A percentile compares a stretch with the other conserved stretches of the same genome.
Evolutionary conservation across 2,888 invertebrate genomes (phyloP).

Genomic region (Tineola bisselliella): DNA sequence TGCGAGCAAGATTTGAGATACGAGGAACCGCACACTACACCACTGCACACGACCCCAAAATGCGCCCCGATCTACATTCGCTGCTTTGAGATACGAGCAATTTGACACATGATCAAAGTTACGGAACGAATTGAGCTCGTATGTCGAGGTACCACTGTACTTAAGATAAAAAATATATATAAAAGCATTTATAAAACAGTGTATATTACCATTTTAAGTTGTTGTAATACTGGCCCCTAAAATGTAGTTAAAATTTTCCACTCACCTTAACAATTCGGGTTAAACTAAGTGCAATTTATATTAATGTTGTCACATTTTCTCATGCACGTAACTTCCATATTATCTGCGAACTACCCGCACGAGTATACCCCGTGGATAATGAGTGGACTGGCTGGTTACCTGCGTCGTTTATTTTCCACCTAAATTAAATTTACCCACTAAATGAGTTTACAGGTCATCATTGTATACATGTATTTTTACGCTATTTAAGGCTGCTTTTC

Average conservation of each 20-base stretch:
- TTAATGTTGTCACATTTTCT: constrained; percentile 59
- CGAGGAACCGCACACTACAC: no score
- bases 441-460: constrained; percentile 29
- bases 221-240: constrained; percentile 28
- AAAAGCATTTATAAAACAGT: no score
- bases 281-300: constrained; percentile 54
- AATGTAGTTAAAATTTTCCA: neutral
- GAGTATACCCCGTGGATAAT: neutral
- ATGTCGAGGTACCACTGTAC: no score
- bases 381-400: constrained; percentile 47
- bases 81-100: no score
- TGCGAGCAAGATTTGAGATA: no score
- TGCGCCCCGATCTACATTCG: no score
- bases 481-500: neutral
- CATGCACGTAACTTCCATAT: constrained; percentile 57
- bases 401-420: constrained; percentile 57
- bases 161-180: no score
- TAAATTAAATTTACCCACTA: constrained; percentile 59
- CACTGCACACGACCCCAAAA: no score
- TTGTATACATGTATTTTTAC: neutral
- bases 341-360: constrained; percentile 17
- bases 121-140: no score
- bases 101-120: no score
- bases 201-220: neutral
- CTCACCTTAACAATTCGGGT: neutral